Percentiles rank a stretch among this genome's conserved stretches.
phyloP scores from a whole-genome alignment of 1,140 invertebrate species.

The Atopsyche davidsoni region DNA sequence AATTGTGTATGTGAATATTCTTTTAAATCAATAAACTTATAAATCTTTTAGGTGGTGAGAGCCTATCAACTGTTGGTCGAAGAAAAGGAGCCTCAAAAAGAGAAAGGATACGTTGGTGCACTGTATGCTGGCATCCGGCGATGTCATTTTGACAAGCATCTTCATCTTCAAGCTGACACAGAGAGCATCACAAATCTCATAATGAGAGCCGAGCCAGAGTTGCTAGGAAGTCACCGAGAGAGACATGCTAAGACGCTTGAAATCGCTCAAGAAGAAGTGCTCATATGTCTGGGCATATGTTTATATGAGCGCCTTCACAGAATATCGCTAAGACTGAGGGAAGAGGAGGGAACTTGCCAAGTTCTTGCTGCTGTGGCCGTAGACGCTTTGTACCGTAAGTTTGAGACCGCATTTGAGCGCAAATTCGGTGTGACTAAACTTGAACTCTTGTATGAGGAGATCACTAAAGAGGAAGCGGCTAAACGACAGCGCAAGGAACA shows the following conservation, averaged over 20 bases:
- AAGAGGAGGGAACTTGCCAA: conserved; percentile 88
- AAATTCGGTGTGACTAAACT: conserved; percentile 85
- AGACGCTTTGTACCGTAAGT: conserved; percentile 79
- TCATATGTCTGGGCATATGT: conserved; percentile 88
- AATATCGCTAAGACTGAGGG: conserved; percentile 75
- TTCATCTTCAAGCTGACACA: conserved; percentile 79
- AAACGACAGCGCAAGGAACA: conserved; percentile 80
- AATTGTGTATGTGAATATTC: no score
- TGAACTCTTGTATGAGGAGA: conserved; percentile 73
- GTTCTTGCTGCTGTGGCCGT: conserved; percentile 83
- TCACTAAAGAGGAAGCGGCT: conserved; percentile 74
- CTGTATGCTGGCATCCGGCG: conserved; percentile 81
- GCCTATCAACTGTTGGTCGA: conserved; percentile 83
- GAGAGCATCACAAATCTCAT: conserved; percentile 85
- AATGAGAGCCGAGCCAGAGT: conserved; percentile 80
- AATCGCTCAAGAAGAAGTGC: conserved; percentile 91
- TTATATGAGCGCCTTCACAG: conserved; percentile 82
- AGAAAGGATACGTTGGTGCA: conserved; percentile 81
- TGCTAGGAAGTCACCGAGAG: conserved; percentile 76
- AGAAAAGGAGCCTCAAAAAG: conserved; percentile 73
- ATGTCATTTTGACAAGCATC: conserved; percentile 77
- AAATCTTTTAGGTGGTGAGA: conserved; percentile 51
- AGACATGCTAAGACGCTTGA: conserved; percentile 90
- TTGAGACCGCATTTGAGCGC: conserved; percentile 81
- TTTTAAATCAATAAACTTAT: no score